A percentile compares a stretch with the other conserved stretches of the same genome.
Evolutionary conservation across 1,140 invertebrate species (phyloP).

Genomic region (Anoplolepis gracilipes): DNA sequence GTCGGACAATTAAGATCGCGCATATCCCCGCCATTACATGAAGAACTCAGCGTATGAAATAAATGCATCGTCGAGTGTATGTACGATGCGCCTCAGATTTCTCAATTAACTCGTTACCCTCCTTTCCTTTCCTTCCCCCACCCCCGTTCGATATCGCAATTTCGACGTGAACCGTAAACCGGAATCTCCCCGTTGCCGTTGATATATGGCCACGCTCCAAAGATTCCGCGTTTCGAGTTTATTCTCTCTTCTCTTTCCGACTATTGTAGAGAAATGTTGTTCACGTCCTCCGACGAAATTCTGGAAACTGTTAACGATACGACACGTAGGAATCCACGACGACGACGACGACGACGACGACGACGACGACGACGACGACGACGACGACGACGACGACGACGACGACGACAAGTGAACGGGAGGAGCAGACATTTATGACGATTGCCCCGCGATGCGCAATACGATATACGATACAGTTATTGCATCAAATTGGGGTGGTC

Average conservation of each 20-base stretch:
- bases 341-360: background rate
- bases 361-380: too few relatives aligned
- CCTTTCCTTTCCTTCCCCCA: too few relatives aligned
- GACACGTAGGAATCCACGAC: background rate
- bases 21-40: background rate
- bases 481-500: background rate
- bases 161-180: slow-evolving; percentile 17
- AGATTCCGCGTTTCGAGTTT: slow-evolving; percentile 47
- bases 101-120: slow-evolving; percentile 43
- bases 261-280: slow-evolving; percentile 38
- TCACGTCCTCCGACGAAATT: slow-evolving; percentile 23
- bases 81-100: background rate
- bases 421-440: slow-evolving; percentile 14
- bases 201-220: slow-evolving; percentile 43
- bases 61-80: slow-evolving; percentile 47
- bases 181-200: slow-evolving; percentile 26
- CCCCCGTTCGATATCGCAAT: slow-evolving; percentile 41
- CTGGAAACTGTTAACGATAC: slow-evolving; percentile 39
- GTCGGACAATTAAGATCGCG: slow-evolving; percentile 44
- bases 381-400: background rate
- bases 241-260: slow-evolving; percentile 39
- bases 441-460: slow-evolving; percentile 17
- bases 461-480: slow-evolving; percentile 27
- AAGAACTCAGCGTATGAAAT: slow-evolving; percentile 4
- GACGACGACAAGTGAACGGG: background rate